These are phyloP conservation scores for Plectropomus leopardus DNA, from an alignment of 2,113 vertebrate species.

Conservation along the genomic window DNA sequence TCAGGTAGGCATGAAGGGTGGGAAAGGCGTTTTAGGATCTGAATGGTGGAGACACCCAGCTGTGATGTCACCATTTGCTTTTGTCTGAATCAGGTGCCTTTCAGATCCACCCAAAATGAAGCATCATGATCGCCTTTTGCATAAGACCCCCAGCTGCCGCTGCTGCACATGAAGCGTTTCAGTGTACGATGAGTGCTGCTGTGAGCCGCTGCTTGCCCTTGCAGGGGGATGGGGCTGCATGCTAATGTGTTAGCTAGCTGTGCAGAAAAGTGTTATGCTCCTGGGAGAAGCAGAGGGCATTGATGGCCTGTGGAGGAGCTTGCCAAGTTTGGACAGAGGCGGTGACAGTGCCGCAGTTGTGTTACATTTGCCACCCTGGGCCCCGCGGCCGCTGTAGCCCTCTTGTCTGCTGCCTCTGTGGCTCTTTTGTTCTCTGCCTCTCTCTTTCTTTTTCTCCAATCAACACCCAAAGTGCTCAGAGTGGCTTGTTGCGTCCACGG, in stretches of 20 bases:
- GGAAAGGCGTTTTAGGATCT: neutral
- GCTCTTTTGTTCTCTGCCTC: constrained; percentile 79
- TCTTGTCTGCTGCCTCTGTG: constrained; percentile 48
- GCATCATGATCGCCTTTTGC: constrained; percentile 7
- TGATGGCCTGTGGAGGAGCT: constrained; percentile 56
- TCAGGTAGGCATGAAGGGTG: constrained; percentile 78
- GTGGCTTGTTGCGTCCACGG: constrained; percentile 64
- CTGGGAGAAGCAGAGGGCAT: constrained; percentile 72
- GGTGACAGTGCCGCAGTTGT: constrained; percentile 70
- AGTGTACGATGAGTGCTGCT: constrained; percentile 56
- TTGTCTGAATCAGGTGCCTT: constrained; percentile 20
- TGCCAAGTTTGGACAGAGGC: constrained; percentile 73
- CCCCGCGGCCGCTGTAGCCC: constrained; percentile 12
- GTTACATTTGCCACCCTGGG: constrained; percentile 29
- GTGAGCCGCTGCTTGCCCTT: constrained; percentile 68
- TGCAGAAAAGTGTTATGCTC: constrained; percentile 68
- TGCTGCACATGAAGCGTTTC: constrained; percentile 54
- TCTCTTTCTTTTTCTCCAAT: constrained; percentile 43
- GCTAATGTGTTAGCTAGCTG: constrained; percentile 75
- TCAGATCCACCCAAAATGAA: constrained; percentile 1
- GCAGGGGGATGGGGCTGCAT: constrained; percentile 79
- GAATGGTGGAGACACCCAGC: neutral
- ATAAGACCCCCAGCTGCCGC: constrained; percentile 48
- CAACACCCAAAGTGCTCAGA: constrained; percentile 37
- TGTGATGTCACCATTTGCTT: constrained; percentile 12